phyloP scores from a whole-genome alignment of 2,113 vertebrate genomes.

The Anhinga rufa region DNA sequence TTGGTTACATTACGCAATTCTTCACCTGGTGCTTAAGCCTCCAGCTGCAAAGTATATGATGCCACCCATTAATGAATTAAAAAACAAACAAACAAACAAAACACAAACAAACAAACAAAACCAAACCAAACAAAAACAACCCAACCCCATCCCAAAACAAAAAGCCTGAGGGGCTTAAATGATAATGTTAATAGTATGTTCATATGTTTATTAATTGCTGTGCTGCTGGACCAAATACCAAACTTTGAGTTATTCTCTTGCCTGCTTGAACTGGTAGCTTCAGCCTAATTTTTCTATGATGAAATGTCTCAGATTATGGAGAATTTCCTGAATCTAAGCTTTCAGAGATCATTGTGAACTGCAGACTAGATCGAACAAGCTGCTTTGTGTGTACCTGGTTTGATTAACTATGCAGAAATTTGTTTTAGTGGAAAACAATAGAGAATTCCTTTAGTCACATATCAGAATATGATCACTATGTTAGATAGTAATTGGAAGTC shows the following conservation, averaged over 20 bases:
- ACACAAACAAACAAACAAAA: too few species aligned
- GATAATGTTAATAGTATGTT: background rate
- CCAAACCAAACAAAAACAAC: background rate
- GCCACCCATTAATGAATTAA: background rate
- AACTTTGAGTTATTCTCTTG: background rate
- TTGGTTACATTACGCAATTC: background rate
- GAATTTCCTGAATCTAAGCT: background rate
- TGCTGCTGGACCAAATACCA: background rate
- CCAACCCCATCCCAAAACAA: background rate
- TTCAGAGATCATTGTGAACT: background rate
- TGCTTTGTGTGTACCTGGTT: background rate
- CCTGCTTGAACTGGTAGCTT: background rate
- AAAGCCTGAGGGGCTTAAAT: background rate
- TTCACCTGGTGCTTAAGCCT: background rate
- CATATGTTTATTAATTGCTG: background rate
- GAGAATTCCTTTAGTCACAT: background rate
- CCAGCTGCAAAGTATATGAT: background rate
- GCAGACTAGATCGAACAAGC: background rate
- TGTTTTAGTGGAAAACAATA: background rate
- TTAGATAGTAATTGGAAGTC: background rate
- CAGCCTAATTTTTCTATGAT: background rate
- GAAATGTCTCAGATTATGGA: background rate
- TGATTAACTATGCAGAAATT: background rate
- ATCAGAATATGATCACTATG: background rate
- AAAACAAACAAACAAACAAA: background rate